Percentiles rank a stretch among this genome's conserved stretches.
Evolutionary conservation across 2,113 vertebrate genomes (phyloP).

Genomic region (Nycticorax nycticorax): DNA sequence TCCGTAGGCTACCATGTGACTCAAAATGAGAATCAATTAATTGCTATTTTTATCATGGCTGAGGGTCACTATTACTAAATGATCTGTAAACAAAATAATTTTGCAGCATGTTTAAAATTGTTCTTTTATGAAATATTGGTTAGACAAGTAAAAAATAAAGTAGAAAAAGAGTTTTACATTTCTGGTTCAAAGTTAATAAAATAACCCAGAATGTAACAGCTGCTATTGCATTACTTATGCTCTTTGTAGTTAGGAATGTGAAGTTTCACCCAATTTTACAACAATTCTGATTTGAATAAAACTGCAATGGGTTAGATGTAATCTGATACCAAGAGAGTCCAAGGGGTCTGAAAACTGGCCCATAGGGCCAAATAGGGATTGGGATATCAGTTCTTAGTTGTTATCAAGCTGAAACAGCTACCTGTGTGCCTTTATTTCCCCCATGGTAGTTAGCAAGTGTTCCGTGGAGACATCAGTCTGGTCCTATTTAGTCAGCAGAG

Average conservation of each 20-base stretch:
- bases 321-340: neutral
- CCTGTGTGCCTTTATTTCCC: neutral
- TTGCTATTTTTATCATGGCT: neutral
- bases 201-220: neutral
- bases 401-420: neutral
- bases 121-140: neutral
- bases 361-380: neutral
- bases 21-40: constrained; percentile 50
- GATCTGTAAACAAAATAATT: constrained; percentile 40
- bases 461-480: neutral
- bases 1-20: neutral
- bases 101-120: neutral
- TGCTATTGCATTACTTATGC: neutral
- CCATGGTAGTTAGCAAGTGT: neutral
- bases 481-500: neutral
- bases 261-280: neutral
- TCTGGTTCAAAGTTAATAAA: neutral
- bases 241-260: neutral
- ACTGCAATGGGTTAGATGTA: neutral
- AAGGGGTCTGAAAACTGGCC: neutral
- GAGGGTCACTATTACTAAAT: neutral
- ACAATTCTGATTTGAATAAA: neutral
- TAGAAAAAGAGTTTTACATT: neutral
- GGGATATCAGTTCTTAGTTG: neutral
- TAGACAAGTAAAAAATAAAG: neutral